Conservation (phyloP, 2,113 vertebrate genomes). For the Trichechus manatus region DNA sequence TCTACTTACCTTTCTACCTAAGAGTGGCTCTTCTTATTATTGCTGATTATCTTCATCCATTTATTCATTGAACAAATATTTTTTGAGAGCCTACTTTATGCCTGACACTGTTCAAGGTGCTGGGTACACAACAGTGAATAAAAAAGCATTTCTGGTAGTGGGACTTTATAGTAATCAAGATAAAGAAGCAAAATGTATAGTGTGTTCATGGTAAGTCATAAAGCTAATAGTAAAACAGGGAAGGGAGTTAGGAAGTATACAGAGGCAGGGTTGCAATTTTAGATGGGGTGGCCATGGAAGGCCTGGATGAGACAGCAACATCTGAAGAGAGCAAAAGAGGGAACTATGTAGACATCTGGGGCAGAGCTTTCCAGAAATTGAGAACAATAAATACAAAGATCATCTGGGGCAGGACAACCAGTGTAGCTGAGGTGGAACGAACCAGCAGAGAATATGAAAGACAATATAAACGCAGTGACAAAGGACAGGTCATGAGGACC, state of each 20-base stretch:
- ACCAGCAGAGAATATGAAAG: background rate
- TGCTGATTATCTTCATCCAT: constrained; percentile 39
- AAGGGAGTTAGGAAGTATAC: background rate
- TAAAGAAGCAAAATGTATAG: background rate
- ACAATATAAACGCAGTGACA: background rate
- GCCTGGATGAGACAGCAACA: background rate
- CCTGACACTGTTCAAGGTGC: background rate
- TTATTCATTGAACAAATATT: constrained; percentile 2
- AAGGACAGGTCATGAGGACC: background rate
- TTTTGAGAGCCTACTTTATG: background rate
- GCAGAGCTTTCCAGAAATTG: background rate
- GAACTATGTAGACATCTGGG: background rate
- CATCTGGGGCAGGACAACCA: background rate
- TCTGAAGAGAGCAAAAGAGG: background rate
- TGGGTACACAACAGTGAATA: background rate
- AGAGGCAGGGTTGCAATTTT: background rate
- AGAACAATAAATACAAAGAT: background rate
- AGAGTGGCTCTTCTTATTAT: constrained; percentile 19
- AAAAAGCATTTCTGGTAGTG: background rate
- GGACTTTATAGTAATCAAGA: background rate
- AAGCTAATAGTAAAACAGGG: background rate
- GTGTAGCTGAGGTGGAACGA: background rate
- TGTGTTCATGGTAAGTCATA: background rate
- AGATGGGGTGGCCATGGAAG: background rate
- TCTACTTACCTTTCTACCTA: background rate